Evolutionary conservation across 2,113 vertebrate genomes (phyloP).

Genomic region (Cavia aperea): DNA sequence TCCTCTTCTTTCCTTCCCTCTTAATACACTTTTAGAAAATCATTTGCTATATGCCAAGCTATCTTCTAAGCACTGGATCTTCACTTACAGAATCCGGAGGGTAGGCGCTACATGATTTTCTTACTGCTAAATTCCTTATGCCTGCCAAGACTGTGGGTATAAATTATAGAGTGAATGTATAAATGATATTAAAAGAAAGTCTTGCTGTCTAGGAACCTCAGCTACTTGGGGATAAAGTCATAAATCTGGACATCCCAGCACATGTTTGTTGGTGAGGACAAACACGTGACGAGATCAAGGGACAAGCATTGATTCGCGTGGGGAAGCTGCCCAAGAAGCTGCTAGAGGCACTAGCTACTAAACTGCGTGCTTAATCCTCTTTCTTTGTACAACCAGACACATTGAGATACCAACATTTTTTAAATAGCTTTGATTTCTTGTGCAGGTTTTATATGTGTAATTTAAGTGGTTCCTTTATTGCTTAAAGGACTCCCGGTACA

Average conservation of each 20-base stretch:
- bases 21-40: slow-evolving; percentile 9
- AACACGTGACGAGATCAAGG: background rate
- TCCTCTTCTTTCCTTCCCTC: background rate
- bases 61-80: background rate
- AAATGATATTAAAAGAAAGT: slow-evolving; percentile 13
- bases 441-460: background rate
- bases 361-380: background rate
- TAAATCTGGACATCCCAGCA: background rate
- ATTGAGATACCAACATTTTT: background rate
- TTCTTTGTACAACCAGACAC: background rate
- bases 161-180: slow-evolving; percentile 35
- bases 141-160: background rate
- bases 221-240: background rate
- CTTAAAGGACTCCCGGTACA: background rate
- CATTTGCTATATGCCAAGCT: background rate
- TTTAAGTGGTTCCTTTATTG: background rate
- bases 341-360: background rate
- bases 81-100: background rate
- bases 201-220: background rate
- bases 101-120: background rate
- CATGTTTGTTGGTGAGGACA: background rate
- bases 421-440: background rate
- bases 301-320: background rate
- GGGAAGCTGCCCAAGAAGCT: background rate
- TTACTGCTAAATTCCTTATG: background rate